Base-by-base conservation (phyloP, 2,797 vertebrate species). In the Podarcis siculus region DNA sequence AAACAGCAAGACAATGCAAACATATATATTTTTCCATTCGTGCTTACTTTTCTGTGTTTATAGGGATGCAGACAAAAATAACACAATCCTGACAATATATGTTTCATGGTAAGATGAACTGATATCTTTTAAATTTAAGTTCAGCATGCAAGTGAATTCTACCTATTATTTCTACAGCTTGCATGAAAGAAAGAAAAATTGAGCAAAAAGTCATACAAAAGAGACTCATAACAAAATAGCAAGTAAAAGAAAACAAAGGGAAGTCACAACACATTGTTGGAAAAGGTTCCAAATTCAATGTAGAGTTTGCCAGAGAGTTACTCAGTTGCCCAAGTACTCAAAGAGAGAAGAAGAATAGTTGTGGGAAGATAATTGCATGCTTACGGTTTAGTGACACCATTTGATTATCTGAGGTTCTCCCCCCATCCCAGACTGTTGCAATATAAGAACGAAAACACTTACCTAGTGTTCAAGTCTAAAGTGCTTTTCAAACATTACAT, bases 331-430 rank as follows among this genome's bases (percentile, higher is more conserved):
- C 88, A 89, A 93, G 90, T 92, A 72, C 85, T 94, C 86, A 91
- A 91, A 95, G 79, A 17, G 81, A 94, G 92, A 89, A 86, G 90
- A 95, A 94, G 90, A 90, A 93, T 89, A 93, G 72, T 85, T 93
- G 25, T 61, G 80, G 89, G 88, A 93, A 89, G 86, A 92, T 93
- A 95, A 94, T 95, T 94, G 93, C 86, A 89, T 91, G 89, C 45
- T 91, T 92, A 89, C 82, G 76, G 89, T 92, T 96, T 96, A 93
- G 87, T 82, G 87, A 76, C 90, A 85, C 84, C 72, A 84, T 93
- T 94, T 95, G 91, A 92, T 94, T 95, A 91, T 92, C 89, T 95
- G 89, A 95, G 94, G 93, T 79, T 87, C 94, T 87, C 86, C 95
- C 93, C 88, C 61, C 12, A 8, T 15, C 25, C 37, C 27, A 32